Evolutionary conservation across 2,888 invertebrate species (phyloP).

Genomic region (Phaonia tiefii): DNA sequence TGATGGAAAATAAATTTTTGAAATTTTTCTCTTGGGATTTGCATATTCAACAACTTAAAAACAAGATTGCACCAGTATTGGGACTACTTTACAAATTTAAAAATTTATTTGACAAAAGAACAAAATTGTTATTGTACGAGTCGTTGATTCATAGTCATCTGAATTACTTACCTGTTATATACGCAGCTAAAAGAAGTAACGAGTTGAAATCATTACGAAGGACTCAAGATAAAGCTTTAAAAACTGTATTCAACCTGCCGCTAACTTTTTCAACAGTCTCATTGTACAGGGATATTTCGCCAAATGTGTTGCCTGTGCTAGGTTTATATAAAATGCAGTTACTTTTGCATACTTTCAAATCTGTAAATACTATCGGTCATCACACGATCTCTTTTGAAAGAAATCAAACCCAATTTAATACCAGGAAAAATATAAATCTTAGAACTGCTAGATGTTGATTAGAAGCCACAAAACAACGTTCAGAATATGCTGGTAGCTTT

Average conservation of each 20-base stretch:
- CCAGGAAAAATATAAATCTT: too few species aligned
- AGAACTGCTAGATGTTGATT: too few species aligned
- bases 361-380: neutral
- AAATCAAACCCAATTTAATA: neutral
- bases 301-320: neutral
- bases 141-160: neutral
- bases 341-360: neutral
- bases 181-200: neutral
- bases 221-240: neutral
- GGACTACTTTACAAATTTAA: neutral
- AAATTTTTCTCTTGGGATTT: neutral
- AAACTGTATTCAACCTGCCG: neutral
- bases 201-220: neutral
- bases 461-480: too few species aligned
- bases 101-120: neutral
- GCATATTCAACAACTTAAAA: neutral
- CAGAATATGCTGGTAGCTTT: too few species aligned
- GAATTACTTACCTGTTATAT: neutral
- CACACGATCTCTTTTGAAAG: neutral
- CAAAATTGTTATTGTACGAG: neutral
- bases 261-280: neutral
- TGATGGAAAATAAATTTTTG: constrained; percentile 8
- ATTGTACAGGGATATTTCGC: neutral
- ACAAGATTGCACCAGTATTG: neutral
- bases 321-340: neutral